These are phyloP conservation scores for Haemorhous mexicanus DNA, from an alignment of 2,113 vertebrate species.

Conservation along the genomic window DNA sequence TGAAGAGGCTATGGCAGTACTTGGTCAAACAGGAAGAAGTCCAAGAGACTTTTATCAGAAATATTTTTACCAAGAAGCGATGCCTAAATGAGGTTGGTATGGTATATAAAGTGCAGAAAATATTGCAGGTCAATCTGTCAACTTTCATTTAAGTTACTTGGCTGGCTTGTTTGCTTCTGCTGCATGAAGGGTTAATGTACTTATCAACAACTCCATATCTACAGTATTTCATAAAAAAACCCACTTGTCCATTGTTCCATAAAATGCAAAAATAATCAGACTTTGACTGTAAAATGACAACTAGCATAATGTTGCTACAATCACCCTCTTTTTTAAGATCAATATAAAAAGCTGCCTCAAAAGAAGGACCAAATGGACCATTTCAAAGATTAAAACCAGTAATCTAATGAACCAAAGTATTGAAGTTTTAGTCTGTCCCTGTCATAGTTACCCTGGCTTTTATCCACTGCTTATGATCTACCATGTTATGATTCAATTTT, in stretches of 20 bases:
- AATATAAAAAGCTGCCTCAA: neutral
- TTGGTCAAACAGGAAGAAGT: constrained; percentile 94
- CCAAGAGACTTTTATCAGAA: constrained; percentile 96
- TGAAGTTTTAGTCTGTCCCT: neutral
- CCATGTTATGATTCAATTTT: neutral
- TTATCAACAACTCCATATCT: neutral
- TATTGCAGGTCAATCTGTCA: neutral
- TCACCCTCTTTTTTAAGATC: neutral
- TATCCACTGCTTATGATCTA: neutral
- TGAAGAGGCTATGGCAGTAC: constrained; percentile 94
- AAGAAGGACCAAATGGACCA: neutral
- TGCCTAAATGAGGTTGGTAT: constrained; percentile 83
- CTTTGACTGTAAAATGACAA: neutral
- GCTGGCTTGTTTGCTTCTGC: neutral
- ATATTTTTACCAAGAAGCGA: constrained; percentile 92
- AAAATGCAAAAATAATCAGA: neutral
- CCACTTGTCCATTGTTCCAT: neutral
- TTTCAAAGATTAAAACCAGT: neutral
- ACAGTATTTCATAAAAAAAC: neutral
- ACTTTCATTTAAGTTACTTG: neutral
- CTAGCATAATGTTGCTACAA: neutral
- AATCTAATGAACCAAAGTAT: neutral
- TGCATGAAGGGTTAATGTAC: neutral
- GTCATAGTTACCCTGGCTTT: neutral
- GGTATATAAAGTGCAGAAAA: neutral